Base-by-base conservation (phyloP, 2,797 vertebrate genomes). In the Intellagama lesueurii region DNA sequence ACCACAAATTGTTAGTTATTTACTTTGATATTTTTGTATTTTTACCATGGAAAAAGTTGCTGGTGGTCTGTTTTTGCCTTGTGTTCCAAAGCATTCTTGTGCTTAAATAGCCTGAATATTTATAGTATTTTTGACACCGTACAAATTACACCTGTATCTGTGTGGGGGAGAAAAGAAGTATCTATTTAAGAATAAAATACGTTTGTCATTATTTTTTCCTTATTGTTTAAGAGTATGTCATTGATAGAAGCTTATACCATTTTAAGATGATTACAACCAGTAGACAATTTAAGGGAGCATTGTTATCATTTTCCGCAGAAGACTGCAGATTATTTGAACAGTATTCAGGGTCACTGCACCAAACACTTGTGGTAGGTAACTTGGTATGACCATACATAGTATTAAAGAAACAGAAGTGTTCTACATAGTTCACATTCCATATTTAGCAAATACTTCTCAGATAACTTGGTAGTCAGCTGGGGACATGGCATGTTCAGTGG, bases 351-450 rank as follows among this genome's bases (percentile, higher is more conserved):
- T 89, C 93, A 93, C 81, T 87, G 91, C 84, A 89, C 89, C 88
- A 94, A 88, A 64, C 80, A 16, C 90, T 93, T 90, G 93, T 35
- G 47, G 78, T 92, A 87, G 91, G 76, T 91, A 89, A 88, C 83
- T 47, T 92, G 90, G 89, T 82, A 95, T 92, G 90, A 90, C 86
- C 89, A 94, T 40, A 64, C 17, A 19, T 17, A 78, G 89, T 91
- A 94, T 91, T 93, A 93, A 93, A 92, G 94, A 93, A 93, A 90
- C 89, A 92, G 91, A 94, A 92, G 91, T 75, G 87, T 83, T 86
- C 93, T 80, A 90, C 52, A 64, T 93, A 26, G 90, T 95, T 94
- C 88, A 93, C 92, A 81, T 93, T 93, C 89, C 49, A 75, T 89
- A 35, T 95, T 94, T 93, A 94, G 91, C 87, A 92, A 40, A 52